Conservation (phyloP, 2,113 vertebrate species). For the Actenoides lindsayi region DNA sequence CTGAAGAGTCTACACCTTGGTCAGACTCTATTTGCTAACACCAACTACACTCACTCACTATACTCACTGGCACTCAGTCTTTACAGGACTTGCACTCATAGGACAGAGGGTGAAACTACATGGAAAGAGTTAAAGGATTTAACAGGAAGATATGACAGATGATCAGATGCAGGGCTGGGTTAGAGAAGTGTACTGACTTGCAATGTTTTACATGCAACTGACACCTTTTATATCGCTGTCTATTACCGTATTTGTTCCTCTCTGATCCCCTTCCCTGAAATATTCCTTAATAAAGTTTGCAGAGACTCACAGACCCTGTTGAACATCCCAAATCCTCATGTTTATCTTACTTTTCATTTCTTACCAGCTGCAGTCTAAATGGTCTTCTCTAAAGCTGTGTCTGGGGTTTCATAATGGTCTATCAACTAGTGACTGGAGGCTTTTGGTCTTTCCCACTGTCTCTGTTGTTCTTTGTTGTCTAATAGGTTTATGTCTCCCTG, state of each 20-base stretch:
- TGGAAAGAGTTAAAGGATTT: not conserved
- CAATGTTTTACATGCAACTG: not conserved
- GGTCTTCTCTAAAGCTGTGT: not conserved
- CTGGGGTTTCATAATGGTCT: not conserved
- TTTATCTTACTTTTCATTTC: not conserved
- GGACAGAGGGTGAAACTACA: not conserved
- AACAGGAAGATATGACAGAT: not conserved
- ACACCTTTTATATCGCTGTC: not conserved
- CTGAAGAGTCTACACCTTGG: accelerated
- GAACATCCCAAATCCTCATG: not conserved
- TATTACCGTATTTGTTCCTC: not conserved
- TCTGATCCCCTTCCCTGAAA: not conserved
- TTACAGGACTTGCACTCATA: not conserved
- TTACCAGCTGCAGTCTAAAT: not conserved
- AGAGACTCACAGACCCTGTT: not conserved
- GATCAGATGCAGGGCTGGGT: not conserved
- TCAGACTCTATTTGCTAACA: not conserved
- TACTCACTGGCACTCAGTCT: not conserved
- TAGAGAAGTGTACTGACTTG: not conserved
- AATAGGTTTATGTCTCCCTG: not conserved
- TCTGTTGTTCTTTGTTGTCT: not conserved
- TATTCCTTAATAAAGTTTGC: not conserved
- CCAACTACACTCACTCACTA: not conserved
- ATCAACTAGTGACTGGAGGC: not conserved
- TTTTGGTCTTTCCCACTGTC: not conserved